phyloP scores from a whole-genome alignment of 2,797 vertebrate species.

The Brachyrhaphis roseni region DNA sequence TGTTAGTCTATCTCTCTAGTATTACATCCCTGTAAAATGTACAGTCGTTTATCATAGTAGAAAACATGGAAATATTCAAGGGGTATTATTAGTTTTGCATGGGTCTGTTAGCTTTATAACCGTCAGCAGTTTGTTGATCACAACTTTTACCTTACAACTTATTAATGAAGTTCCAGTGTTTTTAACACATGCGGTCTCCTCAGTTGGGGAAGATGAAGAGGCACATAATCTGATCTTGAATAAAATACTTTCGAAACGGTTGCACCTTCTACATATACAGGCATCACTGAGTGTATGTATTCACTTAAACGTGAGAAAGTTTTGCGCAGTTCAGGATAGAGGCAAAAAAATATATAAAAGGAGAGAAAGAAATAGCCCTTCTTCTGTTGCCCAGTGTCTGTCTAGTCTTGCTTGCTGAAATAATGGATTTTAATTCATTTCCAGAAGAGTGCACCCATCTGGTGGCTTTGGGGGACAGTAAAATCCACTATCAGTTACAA shows the following conservation, averaged over 20 bases:
- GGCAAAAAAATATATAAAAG: slow-evolving; percentile 8
- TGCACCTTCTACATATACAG: background rate
- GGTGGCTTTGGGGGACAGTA: slow-evolving; percentile 67
- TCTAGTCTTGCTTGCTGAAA: slow-evolving; percentile 56
- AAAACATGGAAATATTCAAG: background rate
- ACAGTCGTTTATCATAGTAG: too few relatives aligned
- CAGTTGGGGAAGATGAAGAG: background rate
- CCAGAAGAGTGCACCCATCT: slow-evolving; percentile 73
- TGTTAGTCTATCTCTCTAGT: background rate
- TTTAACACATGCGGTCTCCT: background rate
- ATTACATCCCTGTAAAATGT: background rate
- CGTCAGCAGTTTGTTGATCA: background rate
- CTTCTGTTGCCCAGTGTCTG: slow-evolving; percentile 25
- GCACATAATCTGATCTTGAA: background rate
- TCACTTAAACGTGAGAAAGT: background rate
- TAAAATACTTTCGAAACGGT: background rate
- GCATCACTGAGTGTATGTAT: background rate
- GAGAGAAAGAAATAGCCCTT: slow-evolving; percentile 27
- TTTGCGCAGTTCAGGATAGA: slow-evolving; percentile 17
- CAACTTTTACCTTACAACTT: background rate
- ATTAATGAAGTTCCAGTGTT: background rate
- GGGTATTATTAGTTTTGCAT: background rate
- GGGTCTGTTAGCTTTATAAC: background rate
- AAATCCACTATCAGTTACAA: slow-evolving; percentile 75
- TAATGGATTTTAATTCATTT: slow-evolving; percentile 76